Conservation (phyloP, 2,888 invertebrate genomes). For the Cerastis leucographa region DNA sequence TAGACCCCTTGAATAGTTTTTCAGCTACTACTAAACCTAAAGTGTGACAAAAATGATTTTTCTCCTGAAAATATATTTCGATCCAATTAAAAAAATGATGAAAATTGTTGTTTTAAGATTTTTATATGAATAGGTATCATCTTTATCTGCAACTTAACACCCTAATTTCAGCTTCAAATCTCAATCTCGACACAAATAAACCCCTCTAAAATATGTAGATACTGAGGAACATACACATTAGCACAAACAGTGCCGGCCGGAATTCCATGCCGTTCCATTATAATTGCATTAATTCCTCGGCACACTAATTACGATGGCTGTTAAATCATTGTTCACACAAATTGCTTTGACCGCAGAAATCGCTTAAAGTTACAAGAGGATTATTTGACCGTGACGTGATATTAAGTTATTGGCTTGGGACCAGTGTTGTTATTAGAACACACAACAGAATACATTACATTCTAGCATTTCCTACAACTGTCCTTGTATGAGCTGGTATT, state of each 20-base stretch:
- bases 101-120: neutral
- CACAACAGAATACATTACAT: neutral
- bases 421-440: slow-evolving; percentile 10
- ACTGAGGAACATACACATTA: slow-evolving; percentile 55
- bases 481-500: neutral
- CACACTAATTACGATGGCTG: slow-evolving; percentile 73
- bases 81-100: neutral
- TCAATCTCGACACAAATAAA: slow-evolving; percentile 7
- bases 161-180: neutral
- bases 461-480: neutral
- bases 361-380: slow-evolving; percentile 66
- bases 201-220: slow-evolving; percentile 14
- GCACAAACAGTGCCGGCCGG: slow-evolving; percentile 59
- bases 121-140: neutral
- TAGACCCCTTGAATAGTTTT: neutral
- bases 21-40: too few species aligned
- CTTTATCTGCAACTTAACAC: neutral
- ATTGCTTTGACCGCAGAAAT: slow-evolving; percentile 72
- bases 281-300: slow-evolving; percentile 72
- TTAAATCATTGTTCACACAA: slow-evolving; percentile 75
- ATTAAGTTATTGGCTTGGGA: slow-evolving; percentile 38
- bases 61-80: too few species aligned
- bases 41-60: neutral
- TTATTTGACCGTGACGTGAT: slow-evolving; percentile 55
- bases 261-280: slow-evolving; percentile 67